phyloP scores from a whole-genome alignment of 2,113 vertebrate species.

The Lagopus leucura region DNA sequence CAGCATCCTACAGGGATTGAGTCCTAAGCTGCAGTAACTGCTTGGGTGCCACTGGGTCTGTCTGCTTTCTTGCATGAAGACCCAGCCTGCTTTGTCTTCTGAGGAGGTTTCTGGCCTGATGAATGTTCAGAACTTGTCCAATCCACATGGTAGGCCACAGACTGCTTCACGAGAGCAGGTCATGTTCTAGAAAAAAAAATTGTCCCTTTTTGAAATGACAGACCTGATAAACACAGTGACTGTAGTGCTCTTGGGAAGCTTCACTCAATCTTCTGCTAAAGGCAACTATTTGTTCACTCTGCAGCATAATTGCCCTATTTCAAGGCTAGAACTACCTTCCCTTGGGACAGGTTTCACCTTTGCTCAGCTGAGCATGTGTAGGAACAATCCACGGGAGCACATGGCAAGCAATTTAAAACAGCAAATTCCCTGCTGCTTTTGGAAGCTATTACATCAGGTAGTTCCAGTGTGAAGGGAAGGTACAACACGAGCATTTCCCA shows the following conservation, averaged over 20 bases:
- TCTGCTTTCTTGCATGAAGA: not conserved
- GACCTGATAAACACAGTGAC: not conserved
- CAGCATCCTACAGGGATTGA: not conserved
- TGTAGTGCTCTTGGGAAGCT: not conserved
- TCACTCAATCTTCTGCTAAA: constrained; percentile 33
- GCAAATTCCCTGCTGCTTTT: constrained; percentile 49
- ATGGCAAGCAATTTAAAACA: constrained; percentile 48
- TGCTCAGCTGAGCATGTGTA: constrained; percentile 32
- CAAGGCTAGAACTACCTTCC: constrained; percentile 41
- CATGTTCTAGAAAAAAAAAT: not conserved
- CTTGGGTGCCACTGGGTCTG: not conserved
- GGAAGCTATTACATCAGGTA: constrained; percentile 34
- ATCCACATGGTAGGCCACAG: not conserved
- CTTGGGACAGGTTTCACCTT: constrained; percentile 65
- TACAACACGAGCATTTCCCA: not conserved
- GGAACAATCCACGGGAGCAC: constrained; percentile 28
- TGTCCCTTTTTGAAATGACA: not conserved
- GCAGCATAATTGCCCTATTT: constrained; percentile 44
- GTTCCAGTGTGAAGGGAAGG: not conserved
- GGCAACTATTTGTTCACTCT: not conserved
- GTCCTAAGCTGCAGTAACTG: not conserved
- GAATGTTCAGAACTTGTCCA: not conserved
- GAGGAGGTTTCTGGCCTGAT: not conserved
- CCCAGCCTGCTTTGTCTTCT: not conserved
- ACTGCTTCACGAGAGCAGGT: not conserved